Conservation (phyloP, 2,113 vertebrate genomes). For the Apteryx mantelli region DNA sequence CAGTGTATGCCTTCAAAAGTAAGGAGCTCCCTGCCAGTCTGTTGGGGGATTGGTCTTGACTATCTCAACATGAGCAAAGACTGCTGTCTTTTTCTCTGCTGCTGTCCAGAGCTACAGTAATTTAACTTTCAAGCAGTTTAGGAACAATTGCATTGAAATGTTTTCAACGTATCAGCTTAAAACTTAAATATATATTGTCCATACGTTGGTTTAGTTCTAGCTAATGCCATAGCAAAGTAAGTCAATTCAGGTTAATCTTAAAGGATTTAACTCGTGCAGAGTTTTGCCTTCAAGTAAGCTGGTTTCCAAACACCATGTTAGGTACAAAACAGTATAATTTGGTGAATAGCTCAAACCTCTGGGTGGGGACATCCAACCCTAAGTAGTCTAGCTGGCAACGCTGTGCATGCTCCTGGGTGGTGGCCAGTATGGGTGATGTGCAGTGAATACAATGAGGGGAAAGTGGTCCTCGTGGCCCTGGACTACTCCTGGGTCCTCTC, state of each 20-base stretch:
- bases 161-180: neutral
- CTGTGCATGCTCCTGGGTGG: accelerated
- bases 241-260: too few species aligned
- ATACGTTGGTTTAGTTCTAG: neutral
- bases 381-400: neutral
- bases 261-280: neutral
- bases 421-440: neutral
- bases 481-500: too few species aligned
- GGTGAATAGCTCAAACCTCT: neutral
- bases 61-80: neutral
- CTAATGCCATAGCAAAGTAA: neutral
- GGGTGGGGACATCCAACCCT: neutral
- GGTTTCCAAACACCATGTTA: neutral
- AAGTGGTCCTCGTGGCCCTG: too few species aligned
- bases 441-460: neutral
- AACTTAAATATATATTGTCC: neutral
- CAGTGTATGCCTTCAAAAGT: neutral
- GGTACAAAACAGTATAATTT: neutral
- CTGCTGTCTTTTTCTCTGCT: neutral
- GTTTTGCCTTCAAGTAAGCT: neutral
- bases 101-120: neutral
- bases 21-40: neutral
- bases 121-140: neutral
- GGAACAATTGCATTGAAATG: neutral
- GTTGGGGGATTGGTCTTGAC: neutral